Base-by-base conservation (phyloP, 1,140 invertebrate species). In the Eumeta japonica region DNA sequence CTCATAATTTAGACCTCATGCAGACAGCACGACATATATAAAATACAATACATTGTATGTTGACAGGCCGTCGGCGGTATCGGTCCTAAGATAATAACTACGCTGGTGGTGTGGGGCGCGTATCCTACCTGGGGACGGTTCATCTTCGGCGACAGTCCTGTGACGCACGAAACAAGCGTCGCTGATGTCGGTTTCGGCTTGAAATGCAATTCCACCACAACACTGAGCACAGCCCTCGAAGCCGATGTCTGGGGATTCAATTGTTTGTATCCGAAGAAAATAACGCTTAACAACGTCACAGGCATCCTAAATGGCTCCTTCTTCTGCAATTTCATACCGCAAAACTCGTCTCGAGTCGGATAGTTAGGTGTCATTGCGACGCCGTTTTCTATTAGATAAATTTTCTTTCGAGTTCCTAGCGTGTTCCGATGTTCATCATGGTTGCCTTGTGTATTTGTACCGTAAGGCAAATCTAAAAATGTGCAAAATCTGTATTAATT, bases 41-140 rank as follows among this genome's bases (percentile, higher is more conserved):
- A n/a, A n/a, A n/a, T n/a, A n/a, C n/a, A n/a, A n/a, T n/a, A n/a
- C n/a, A n/a, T n/a, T n/a, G n/a, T n/a, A 37, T 31, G 37, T 17
- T 53, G 37, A 10, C 62, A 79, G 76, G 79, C 79, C 1, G 80
- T 87, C 37, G 84, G 87, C 16, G 90, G 90, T 2, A 82, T 90
- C 35, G 82, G 89, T 0, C 85, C 91, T 27, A 91, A 86, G 51
- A 57, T 92, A 2, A 76, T 91, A 9, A 88, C 87, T 10, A 79
- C 90, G 1, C 28, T 84, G 1, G 57, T 88, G 3, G 78, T 88
- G 2, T 83, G 82, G 45, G 47, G 81, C 1, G 79, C 84, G 20
- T 88, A 88, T 54, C 82, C 87, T 31, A 89, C 86, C 0, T 81
- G 78, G 78, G 80, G 78, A 1, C 52, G 56, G 2, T 45, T 80